A percentile compares a stretch with the other conserved stretches of the same genome.
Evolutionary conservation across 2,797 vertebrate genomes (phyloP).

Genomic region (Girardinus metallicus): DNA sequence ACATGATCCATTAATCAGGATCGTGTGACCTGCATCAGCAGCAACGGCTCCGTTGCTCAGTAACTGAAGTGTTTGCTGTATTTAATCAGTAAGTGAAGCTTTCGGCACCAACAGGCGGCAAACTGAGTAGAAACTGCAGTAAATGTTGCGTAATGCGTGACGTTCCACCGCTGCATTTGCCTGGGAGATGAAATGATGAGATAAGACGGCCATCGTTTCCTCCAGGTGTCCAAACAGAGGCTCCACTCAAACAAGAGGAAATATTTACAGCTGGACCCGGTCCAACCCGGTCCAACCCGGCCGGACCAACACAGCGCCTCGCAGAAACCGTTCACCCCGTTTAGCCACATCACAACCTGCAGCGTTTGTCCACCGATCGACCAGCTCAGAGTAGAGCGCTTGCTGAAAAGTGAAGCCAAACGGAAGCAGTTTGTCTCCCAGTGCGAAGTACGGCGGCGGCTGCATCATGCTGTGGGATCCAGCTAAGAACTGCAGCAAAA

Average conservation of each 20-base stretch:
- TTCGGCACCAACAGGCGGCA: background rate
- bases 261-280: constrained; percentile 4
- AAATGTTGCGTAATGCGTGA: background rate
- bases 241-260: background rate
- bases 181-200: background rate
- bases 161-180: background rate
- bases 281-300: background rate
- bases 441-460: too few species aligned
- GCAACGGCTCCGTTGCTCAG: background rate
- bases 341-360: background rate
- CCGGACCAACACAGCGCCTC: background rate
- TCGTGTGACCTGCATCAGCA: too few species aligned
- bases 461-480: background rate
- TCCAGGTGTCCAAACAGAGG: background rate
- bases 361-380: background rate
- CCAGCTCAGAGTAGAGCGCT: background rate
- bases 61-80: background rate
- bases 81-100: too few species aligned
- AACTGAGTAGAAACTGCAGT: background rate
- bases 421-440: background rate
- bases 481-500: background rate
- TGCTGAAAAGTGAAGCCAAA: background rate
- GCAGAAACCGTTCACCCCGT: background rate
- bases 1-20: too few species aligned
- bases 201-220: background rate